phyloP scores from a whole-genome alignment of 2,113 vertebrate species.

The Ancistrus triradiatus region DNA sequence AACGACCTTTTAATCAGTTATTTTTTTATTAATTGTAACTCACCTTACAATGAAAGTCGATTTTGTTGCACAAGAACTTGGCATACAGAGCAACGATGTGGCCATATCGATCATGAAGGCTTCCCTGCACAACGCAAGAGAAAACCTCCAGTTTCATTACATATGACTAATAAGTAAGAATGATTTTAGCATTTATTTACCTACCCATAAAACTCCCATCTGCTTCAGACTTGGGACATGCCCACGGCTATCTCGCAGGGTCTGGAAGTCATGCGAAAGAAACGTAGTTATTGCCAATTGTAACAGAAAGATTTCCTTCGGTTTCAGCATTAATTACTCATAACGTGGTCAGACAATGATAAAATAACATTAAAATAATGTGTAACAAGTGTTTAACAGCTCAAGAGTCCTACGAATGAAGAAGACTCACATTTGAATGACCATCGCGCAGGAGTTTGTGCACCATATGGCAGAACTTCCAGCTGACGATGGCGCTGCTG shows the following conservation, averaged over 20 bases:
- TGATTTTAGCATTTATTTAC: slow-evolving; percentile 6
- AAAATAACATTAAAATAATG: too few species aligned
- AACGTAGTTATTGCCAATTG: background rate
- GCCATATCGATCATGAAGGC: slow-evolving; percentile 87
- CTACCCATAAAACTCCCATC: slow-evolving; percentile 46
- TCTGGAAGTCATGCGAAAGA: slow-evolving; percentile 13
- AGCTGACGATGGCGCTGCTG: slow-evolving; percentile 87
- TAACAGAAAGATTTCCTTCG: background rate
- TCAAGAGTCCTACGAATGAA: background rate
- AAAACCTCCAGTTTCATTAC: background rate
- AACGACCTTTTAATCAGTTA: too few species aligned
- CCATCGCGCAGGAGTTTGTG: slow-evolving; percentile 92
- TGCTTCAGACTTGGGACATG: slow-evolving; percentile 37
- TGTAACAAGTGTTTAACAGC: background rate
- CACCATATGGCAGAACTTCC: slow-evolving; percentile 96
- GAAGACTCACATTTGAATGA: slow-evolving; percentile 80
- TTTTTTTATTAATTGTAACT: too few species aligned
- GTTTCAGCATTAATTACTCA: too few species aligned
- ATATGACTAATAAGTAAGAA: background rate
- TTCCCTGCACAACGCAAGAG: slow-evolving; percentile 67
- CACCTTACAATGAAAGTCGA: slow-evolving; percentile 93
- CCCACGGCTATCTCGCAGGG: slow-evolving; percentile 37
- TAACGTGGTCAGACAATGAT: too few species aligned
- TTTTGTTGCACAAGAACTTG: slow-evolving; percentile 87
- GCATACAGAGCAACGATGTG: slow-evolving; percentile 89